A percentile compares a stretch with the other conserved stretches of the same genome.
Conservation (phyloP, 2,888 invertebrate species). For the Ptycholaimellus sp. region DNA sequence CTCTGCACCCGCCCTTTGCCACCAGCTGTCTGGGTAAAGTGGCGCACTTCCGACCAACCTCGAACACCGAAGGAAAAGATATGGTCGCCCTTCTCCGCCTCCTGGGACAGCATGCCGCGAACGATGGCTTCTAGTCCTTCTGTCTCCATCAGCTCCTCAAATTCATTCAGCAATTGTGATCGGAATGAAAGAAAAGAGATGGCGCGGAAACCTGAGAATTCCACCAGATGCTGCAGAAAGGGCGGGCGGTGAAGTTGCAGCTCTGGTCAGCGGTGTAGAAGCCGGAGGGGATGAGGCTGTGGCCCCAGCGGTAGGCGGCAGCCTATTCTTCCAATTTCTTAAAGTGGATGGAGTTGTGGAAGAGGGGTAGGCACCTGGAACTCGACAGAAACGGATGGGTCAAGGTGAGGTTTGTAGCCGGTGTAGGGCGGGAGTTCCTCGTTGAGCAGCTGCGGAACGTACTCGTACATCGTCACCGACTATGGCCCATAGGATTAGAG, state of each 20-base stretch:
- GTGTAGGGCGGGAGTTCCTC: not conserved
- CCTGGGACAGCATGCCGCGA: constrained; percentile 1
- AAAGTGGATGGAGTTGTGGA: too few species aligned
- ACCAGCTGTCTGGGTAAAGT: too few species aligned
- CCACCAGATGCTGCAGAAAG: constrained; percentile 5
- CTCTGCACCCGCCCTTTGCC: constrained; percentile 12
- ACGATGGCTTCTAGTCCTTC: not conserved
- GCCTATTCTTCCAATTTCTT: too few species aligned
- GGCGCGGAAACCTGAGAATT: too few species aligned
- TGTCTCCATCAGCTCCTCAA: constrained; percentile 3
- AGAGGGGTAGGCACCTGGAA: too few species aligned
- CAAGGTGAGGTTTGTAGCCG: constrained; percentile 2
- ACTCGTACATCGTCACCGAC: constrained; percentile 6
- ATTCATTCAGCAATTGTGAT: not conserved
- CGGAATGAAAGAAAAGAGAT: too few species aligned
- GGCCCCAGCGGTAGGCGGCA: constrained; percentile 6
- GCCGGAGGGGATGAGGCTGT: constrained; percentile 4
- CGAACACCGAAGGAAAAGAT: constrained; percentile 2
- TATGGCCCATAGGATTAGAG: too few species aligned
- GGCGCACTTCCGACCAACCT: too few species aligned
- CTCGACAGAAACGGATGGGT: not conserved
- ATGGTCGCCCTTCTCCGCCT: constrained; percentile 1
- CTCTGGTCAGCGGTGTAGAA: not conserved
- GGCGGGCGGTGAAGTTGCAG: not conserved
- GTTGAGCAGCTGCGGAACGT: constrained; percentile 2